Evolutionary conservation across 2,797 vertebrate genomes (phyloP).

Genomic region (Anisognathus igniventris): DNA sequence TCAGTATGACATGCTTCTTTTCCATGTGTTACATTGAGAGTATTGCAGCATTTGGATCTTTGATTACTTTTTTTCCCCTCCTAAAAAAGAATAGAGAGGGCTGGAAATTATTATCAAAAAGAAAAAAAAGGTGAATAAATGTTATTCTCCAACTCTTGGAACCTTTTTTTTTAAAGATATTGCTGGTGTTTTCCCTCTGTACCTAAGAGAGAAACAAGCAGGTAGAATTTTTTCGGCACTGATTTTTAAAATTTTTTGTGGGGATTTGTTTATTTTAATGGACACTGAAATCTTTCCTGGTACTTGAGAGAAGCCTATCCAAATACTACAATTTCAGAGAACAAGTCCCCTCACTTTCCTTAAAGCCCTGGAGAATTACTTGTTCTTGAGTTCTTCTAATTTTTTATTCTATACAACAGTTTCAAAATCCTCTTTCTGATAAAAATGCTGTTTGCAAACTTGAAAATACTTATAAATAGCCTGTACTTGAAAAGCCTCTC

Average conservation of each 20-base stretch:
- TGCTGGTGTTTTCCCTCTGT: background rate
- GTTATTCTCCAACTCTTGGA: background rate
- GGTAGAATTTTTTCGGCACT: accelerated
- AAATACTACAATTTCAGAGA: background rate
- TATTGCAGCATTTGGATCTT: background rate
- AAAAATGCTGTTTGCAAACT: background rate
- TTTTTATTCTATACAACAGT: background rate
- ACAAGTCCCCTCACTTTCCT: background rate
- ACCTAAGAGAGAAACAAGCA: background rate
- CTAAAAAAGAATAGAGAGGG: background rate
- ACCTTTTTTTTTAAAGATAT: background rate
- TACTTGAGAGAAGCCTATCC: background rate
- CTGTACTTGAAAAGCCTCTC: background rate
- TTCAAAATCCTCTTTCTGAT: background rate
- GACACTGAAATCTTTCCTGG: background rate
- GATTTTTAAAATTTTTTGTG: accelerated
- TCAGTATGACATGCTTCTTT: background rate
- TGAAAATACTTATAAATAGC: background rate
- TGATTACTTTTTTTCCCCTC: accelerated
- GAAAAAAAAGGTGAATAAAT: background rate
- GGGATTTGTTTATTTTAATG: background rate
- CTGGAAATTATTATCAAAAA: background rate
- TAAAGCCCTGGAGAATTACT: background rate
- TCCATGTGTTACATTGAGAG: background rate
- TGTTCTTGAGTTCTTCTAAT: background rate